phyloP scores from a whole-genome alignment of 2,888 invertebrate species.

The Atrina japonica region DNA sequence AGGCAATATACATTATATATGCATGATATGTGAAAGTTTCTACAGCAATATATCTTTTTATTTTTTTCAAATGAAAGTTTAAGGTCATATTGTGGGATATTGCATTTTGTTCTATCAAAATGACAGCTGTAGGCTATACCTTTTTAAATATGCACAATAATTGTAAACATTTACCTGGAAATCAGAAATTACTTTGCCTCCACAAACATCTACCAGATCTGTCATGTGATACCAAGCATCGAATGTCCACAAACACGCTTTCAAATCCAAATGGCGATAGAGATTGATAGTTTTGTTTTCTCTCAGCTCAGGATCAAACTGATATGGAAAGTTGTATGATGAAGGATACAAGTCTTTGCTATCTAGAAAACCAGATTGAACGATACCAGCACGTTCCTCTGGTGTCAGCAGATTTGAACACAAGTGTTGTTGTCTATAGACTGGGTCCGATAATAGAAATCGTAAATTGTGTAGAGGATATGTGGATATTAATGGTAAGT shows the following conservation, averaged over 20 bases:
- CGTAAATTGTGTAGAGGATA: slow-evolving; percentile 79
- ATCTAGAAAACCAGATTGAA: slow-evolving; percentile 65
- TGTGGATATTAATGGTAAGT: slow-evolving; percentile 81
- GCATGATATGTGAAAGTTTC: too few species aligned
- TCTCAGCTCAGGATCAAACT: slow-evolving; percentile 71
- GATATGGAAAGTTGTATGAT: slow-evolving; percentile 69
- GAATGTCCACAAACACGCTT: slow-evolving; percentile 80
- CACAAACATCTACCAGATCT: slow-evolving; percentile 80
- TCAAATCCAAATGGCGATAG: slow-evolving; percentile 80
- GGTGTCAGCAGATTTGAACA: slow-evolving; percentile 80
- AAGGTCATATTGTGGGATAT: too few species aligned
- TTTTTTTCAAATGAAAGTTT: too few species aligned
- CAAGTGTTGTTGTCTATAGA: slow-evolving; percentile 80
- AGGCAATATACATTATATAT: too few species aligned
- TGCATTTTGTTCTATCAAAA: too few species aligned
- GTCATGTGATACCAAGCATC: slow-evolving; percentile 81
- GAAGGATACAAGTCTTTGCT: slow-evolving; percentile 37
- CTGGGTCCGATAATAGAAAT: slow-evolving; percentile 79
- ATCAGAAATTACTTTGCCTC: slow-evolving; percentile 80
- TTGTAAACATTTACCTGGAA: slow-evolving; percentile 60
- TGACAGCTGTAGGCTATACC: too few species aligned
- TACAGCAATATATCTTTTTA: too few species aligned
- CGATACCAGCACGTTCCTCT: slow-evolving; percentile 56
- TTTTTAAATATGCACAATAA: slow-evolving; percentile 2
- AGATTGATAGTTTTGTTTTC: slow-evolving; percentile 71